Conservation (phyloP, 2,888 invertebrate species). For the Alloplasta piceator region DNA sequence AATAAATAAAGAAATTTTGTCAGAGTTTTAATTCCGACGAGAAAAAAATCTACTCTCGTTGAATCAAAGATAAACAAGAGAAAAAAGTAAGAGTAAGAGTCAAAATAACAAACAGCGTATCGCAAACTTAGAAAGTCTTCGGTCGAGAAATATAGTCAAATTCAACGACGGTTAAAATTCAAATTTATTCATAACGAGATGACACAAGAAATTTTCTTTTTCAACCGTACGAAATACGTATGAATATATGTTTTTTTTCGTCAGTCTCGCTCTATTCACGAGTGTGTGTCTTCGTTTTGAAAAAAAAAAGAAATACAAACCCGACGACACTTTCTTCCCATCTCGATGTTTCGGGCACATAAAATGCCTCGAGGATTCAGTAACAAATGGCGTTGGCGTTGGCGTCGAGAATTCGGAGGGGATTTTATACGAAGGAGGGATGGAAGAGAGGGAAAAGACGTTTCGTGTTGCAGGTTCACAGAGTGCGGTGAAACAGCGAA, state of each 20-base stretch:
- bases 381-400: slow-evolving; percentile 24
- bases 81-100: neutral
- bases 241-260: slow-evolving; percentile 1
- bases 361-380: neutral
- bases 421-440: neutral
- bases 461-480: slow-evolving; percentile 19
- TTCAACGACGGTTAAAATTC: neutral
- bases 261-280: neutral
- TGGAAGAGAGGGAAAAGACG: slow-evolving; percentile 6
- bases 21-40: no score
- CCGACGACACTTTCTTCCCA: slow-evolving; percentile 56
- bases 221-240: neutral
- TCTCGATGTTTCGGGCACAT: neutral
- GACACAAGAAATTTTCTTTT: slow-evolving; percentile 32
- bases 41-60: no score
- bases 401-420: neutral
- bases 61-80: neutral
- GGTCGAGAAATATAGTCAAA: neutral
- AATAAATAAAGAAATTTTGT: slow-evolving; percentile 4
- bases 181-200: neutral
- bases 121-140: slow-evolving; percentile 35
- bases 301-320: neutral
- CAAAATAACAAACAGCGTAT: neutral
- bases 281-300: no score
- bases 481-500: slow-evolving; percentile 70